Base-by-base conservation (phyloP, 2,888 invertebrate genomes). In the Diaprepes abbreviatus region DNA sequence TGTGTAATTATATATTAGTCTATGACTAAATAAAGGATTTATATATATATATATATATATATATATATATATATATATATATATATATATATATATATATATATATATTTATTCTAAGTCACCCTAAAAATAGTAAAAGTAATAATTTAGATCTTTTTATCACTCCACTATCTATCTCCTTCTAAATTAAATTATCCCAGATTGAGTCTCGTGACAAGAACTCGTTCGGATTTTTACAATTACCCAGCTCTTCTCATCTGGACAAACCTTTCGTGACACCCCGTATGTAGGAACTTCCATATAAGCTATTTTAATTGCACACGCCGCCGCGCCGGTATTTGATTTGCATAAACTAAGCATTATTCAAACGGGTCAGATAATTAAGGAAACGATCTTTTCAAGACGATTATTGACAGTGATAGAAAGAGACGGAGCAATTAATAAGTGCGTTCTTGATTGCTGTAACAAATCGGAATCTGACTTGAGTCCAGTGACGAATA, bases 231-330 rank as follows among this genome's bases (percentile, higher is more conserved):
- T 64, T 28, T n/a, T 14, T 50, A 24, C 64, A 54, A 64, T 64
- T 55, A 64, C 54, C 43, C 16, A 28, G 7, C n/a, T 40, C 16
- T 28, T 14, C 16, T 12, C 40, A 14, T 55, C 16, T 12, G 62
- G 19, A 45, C 45, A 45, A 45, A 12, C 6, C 48, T 57, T 64
- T 63, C 64, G 69, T 63, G 64, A 64, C 64, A 69, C 64, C 69
- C 64, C 58, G 69, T 69, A 69, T 40, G 58, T 59, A 33, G 35
- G 58, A 64, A 69, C 63, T 64, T 50, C 69, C 64, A 69, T 69
- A 58, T 69, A 69, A 69, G 69, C 48, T 64, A 64, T 69, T 69
- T 69, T 69, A 69, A 69, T 69, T 69, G 64, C 63, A 38, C 63
- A 63, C 69, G 68, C 36, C 68, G 57, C 45, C 68, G 57, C 38